A percentile compares a stretch with the other conserved stretches of the same genome.
phyloP scores from a whole-genome alignment of 2,113 vertebrate genomes.

The Dromaius novaehollandiae region DNA sequence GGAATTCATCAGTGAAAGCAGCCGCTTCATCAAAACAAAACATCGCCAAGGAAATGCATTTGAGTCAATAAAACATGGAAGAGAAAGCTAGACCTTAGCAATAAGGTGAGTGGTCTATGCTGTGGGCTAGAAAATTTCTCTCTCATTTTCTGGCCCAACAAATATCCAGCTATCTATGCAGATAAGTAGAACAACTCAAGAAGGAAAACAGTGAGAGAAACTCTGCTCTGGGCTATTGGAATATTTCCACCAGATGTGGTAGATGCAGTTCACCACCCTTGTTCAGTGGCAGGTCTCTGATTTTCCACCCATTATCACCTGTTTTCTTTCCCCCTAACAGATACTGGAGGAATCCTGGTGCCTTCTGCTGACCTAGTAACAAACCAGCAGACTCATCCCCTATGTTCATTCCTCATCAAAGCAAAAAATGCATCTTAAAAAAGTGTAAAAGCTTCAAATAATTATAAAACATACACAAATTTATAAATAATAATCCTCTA shows the following conservation, averaged over 20 bases:
- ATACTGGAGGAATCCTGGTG: neutral
- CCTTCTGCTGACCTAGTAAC: neutral
- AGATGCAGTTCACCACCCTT: neutral
- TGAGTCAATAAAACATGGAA: neutral
- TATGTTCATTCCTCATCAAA: neutral
- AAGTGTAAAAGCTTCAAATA: neutral
- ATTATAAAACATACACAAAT: neutral
- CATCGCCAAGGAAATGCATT: neutral
- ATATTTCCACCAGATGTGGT: neutral
- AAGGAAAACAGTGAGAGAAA: neutral
- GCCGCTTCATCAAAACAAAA: neutral
- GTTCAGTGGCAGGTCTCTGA: neutral
- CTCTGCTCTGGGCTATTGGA: neutral
- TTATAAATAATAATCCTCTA: neutral
- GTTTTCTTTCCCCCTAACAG: neutral
- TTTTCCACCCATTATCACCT: neutral
- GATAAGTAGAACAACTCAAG: neutral
- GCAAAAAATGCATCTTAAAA: neutral
- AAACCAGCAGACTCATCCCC: neutral
- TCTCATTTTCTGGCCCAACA: neutral
- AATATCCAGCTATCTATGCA: neutral
- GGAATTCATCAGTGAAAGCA: neutral
- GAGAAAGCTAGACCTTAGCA: neutral
- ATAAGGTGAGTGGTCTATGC: neutral
- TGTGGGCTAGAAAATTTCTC: neutral